These are phyloP conservation scores for Albula goreensis DNA, from an alignment of 2,113 vertebrate genomes.

Conservation along the genomic window DNA sequence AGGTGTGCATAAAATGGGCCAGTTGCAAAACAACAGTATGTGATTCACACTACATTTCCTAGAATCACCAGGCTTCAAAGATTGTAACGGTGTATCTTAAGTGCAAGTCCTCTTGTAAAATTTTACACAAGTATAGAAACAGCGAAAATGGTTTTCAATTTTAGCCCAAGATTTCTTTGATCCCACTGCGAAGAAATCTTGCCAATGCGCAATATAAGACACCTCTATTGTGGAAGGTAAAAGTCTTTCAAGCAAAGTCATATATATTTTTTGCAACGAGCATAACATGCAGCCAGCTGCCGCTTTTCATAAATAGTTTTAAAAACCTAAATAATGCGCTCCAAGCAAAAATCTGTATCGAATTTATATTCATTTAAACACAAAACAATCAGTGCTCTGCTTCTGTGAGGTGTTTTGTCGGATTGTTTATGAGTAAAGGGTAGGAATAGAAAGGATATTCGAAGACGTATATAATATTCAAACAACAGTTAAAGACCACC, in stretches of 20 bases:
- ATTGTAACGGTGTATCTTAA: too few species aligned
- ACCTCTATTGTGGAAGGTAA: not conserved
- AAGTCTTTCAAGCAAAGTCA: not conserved
- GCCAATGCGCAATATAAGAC: too few species aligned
- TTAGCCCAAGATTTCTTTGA: too few species aligned
- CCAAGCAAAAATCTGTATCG: not conserved
- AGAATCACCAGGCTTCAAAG: too few species aligned
- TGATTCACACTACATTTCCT: too few species aligned
- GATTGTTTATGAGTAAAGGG: too few species aligned
- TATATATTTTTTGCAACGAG: not conserved
- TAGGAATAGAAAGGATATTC: too few species aligned
- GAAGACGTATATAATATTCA: not conserved
- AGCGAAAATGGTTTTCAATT: too few species aligned
- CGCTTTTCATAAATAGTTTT: not conserved
- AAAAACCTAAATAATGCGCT: not conserved
- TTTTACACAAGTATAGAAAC: too few species aligned
- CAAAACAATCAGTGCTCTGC: not conserved
- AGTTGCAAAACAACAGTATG: not conserved
- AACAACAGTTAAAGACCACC: not conserved
- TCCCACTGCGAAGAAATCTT: not conserved
- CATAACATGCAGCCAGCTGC: not conserved
- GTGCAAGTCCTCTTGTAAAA: too few species aligned
- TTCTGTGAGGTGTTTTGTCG: not conserved
- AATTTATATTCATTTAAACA: not conserved
- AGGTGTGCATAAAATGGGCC: not conserved